Evolutionary conservation across 2,797 vertebrate species (phyloP).

Genomic region (Carduelis carduelis): DNA sequence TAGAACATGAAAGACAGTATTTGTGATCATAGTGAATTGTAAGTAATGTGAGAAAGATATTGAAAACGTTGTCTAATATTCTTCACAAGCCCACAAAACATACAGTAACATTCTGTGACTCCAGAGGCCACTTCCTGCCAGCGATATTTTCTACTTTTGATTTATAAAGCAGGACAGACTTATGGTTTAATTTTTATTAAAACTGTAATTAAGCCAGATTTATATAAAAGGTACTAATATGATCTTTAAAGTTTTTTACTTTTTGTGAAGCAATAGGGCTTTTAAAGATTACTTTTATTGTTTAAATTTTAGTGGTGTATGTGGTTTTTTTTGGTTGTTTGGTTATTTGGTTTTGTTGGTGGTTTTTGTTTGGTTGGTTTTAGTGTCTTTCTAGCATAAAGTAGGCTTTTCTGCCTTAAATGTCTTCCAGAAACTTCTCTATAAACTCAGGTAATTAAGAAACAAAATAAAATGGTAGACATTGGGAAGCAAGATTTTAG

Average conservation of each 20-base stretch:
- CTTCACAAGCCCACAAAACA: neutral
- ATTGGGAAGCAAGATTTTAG: neutral
- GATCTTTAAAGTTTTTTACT: neutral
- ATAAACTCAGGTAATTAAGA: neutral
- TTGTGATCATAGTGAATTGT: neutral
- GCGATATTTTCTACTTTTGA: neutral
- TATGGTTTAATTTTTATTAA: neutral
- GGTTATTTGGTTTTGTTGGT: neutral
- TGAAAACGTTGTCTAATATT: neutral
- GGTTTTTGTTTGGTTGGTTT: neutral
- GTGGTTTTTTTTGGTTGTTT: neutral
- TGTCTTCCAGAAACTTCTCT: neutral
- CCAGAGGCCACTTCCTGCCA: neutral
- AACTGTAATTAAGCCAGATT: neutral
- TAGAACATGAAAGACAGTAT: neutral
- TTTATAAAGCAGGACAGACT: neutral
- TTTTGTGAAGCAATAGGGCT: neutral
- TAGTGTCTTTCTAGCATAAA: neutral
- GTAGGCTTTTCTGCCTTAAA: neutral
- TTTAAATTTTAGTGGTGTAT: fast-evolving
- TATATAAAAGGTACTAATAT: neutral
- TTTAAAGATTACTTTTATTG: neutral
- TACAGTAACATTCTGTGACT: neutral
- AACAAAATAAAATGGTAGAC: neutral
- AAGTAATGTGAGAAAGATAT: neutral